Percentiles rank a stretch among this genome's conserved stretches.
phyloP scores from a whole-genome alignment of 2,888 invertebrate genomes.

The Microchrysa polita region DNA sequence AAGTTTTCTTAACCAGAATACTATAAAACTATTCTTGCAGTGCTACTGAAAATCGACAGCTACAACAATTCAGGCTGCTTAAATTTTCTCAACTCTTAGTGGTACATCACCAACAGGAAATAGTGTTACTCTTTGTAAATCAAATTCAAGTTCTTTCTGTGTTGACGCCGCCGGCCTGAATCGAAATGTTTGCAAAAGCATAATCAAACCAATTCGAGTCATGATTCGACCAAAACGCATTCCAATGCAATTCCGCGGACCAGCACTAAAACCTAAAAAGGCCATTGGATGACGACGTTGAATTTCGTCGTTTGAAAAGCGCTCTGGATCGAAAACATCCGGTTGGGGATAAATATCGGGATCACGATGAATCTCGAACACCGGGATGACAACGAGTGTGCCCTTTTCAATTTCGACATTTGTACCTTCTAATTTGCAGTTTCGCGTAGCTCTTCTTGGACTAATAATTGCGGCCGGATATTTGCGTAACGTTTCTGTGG shows the following conservation, averaged over 20 bases:
- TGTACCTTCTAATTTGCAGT: background rate
- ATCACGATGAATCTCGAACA: slow-evolving; percentile 6
- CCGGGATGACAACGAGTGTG: slow-evolving; percentile 1
- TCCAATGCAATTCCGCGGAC: slow-evolving; percentile 4
- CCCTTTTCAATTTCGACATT: background rate
- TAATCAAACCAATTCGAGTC: background rate
- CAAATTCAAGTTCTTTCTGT: slow-evolving; percentile 51
- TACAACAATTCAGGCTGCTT: no score
- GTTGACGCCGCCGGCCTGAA: slow-evolving; percentile 48
- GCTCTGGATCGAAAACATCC: slow-evolving; percentile 5
- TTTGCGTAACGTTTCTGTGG: background rate
- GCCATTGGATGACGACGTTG: background rate
- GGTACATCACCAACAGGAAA: slow-evolving; percentile 55
- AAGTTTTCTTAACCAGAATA: no score
- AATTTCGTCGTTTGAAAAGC: background rate
- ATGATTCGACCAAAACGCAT: background rate
- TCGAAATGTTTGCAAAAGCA: background rate
- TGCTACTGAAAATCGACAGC: no score
- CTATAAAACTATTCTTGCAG: no score
- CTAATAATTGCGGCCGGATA: background rate
- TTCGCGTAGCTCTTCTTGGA: background rate
- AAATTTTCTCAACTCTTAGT: slow-evolving; percentile 54
- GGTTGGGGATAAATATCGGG: slow-evolving; percentile 7
- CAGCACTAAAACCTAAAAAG: slow-evolving; percentile 11
- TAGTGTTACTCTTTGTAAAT: slow-evolving; percentile 56